phyloP scores from a whole-genome alignment of 1,140 invertebrate genomes.

The Nasonia giraulti region DNA sequence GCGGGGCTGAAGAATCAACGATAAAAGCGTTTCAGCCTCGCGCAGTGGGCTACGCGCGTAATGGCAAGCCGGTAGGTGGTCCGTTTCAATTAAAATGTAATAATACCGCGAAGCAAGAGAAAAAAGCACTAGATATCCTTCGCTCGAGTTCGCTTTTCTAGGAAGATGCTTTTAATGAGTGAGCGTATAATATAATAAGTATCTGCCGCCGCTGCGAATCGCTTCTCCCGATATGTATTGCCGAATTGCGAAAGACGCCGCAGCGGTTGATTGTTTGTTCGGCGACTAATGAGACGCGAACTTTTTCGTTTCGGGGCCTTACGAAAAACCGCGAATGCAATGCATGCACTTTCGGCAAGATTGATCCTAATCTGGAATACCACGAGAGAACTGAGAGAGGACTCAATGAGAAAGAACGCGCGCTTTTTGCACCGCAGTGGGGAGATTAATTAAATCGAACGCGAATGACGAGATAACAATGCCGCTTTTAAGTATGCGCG shows the following conservation, averaged over 20 bases:
- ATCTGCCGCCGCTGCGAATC: background rate
- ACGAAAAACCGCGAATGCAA: background rate
- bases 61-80: slow-evolving; percentile 33
- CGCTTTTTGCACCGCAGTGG: background rate
- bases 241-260: background rate
- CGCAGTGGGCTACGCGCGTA: background rate
- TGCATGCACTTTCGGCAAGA: background rate
- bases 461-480: background rate
- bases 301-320: background rate
- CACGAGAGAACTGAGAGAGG: background rate
- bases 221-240: background rate
- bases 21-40: background rate
- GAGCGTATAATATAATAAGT: background rate
- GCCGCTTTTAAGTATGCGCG: background rate
- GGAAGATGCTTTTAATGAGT: slow-evolving; percentile 21
- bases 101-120: background rate
- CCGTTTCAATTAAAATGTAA: slow-evolving; percentile 44
- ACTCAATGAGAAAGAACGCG: background rate
- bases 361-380: background rate
- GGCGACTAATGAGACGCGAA: background rate
- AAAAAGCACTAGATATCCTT: background rate
- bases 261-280: background rate
- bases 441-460: background rate
- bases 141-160: slow-evolving; percentile 19
- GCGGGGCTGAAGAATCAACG: background rate